Base-by-base conservation (phyloP, 2,113 vertebrate species). In the Sakesphorus luctuosus region DNA sequence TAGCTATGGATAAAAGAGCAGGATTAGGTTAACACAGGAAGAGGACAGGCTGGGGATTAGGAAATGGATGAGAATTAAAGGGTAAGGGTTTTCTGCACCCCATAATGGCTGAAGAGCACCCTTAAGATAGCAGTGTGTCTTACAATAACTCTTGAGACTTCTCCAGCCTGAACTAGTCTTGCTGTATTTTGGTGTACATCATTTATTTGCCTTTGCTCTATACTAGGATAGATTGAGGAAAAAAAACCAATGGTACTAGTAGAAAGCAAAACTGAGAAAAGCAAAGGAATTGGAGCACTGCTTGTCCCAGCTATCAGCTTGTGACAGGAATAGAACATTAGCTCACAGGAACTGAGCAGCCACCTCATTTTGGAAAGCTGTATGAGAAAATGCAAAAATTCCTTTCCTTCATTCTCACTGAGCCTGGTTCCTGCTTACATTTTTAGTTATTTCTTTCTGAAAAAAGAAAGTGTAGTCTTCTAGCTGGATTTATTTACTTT, bases 401-500 rank as follows among this genome's bases (percentile, higher is more conserved):
- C 47, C 21, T 89, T 94, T 84, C 40, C 53, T 79, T 87, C 24
- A 44, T 18, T 83, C 78, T 91, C 46, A n/a, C 35, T 20, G 12
- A 62, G 67, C 18, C 62, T 83, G 13, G 46, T 83, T 96, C 74
- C 80, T 93, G 62, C 83, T 93, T 89, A 66, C 76, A 62, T 50
- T 69, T 87, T 87, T 69, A 72, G 38, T 47, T 84, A 46, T 18
- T 84, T 8, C 28, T 44, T 56, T 87, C 36, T 72, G 65, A 63
- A 88, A 82, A 63, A 59, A 9, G 9, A 33, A 91, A 85, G 49
- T 69, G 8, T 69, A 31, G 38, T 76, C 35, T 71, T 84, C 50
- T 63, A 59, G 35, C 23, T 94, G 46, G 20, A 58, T 89, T 95
- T 95, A 87, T 95, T 96, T 96, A 52, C 43, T 93, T 93, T 91